phyloP scores from a whole-genome alignment of 2,888 invertebrate species.

The Sipha maydis region DNA sequence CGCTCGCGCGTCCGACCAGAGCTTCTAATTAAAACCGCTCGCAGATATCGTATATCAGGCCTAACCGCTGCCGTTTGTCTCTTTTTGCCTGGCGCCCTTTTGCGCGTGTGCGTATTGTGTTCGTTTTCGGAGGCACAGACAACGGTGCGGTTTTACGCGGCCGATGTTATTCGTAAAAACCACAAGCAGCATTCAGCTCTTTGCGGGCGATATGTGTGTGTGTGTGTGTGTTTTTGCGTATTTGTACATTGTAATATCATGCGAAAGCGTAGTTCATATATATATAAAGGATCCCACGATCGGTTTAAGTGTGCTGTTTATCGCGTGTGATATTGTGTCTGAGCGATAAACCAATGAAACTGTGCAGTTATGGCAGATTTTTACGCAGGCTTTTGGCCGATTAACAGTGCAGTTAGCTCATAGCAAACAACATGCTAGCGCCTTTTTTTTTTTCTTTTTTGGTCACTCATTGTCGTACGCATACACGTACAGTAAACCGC shows the following conservation, averaged over 20 bases:
- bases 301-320: too few relatives aligned
- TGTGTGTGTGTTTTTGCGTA: neutral
- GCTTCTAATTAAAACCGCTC: conserved; percentile 58
- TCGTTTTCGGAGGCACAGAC: neutral
- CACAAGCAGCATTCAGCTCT: neutral
- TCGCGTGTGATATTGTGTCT: too few relatives aligned
- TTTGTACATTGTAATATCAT: neutral
- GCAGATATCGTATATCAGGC: conserved; percentile 58
- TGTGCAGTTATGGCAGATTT: too few relatives aligned
- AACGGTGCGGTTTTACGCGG: neutral
- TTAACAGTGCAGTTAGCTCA: too few relatives aligned
- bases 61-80: neutral
- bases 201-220: neutral
- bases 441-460: too few relatives aligned
- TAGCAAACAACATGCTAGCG: too few relatives aligned
- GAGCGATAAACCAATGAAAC: too few relatives aligned
- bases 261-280: neutral
- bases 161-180: neutral
- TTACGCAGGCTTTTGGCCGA: too few relatives aligned
- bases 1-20: conserved; percentile 7
- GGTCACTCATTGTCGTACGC: too few relatives aligned
- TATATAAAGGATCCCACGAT: too few relatives aligned
- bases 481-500: too few relatives aligned
- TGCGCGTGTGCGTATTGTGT: neutral
- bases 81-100: neutral